Conservation (phyloP, 1,140 invertebrate genomes). For the Hyposmocoma kahamanoa region DNA sequence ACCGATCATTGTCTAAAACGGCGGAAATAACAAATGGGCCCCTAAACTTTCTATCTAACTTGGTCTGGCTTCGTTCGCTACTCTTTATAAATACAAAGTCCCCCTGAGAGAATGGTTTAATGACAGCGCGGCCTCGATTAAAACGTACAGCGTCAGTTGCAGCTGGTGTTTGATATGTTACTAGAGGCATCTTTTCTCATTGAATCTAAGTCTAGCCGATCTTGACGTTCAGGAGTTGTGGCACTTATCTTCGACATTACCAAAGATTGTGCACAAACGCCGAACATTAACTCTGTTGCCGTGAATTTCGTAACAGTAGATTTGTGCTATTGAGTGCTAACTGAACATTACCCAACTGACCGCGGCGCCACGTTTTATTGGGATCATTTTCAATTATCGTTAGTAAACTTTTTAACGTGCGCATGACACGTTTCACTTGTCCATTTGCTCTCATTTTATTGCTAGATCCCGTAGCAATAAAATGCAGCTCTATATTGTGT, state of each 20-base stretch:
- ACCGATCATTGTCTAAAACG: slow-evolving; percentile 27
- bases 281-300: slow-evolving; percentile 27
- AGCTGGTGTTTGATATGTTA: slow-evolving; percentile 22
- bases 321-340: slow-evolving; percentile 29
- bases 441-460: slow-evolving; percentile 35
- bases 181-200: slow-evolving; percentile 13
- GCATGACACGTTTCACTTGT: slow-evolving; percentile 28
- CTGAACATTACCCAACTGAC: slow-evolving; percentile 26
- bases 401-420: slow-evolving; percentile 21
- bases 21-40: slow-evolving; percentile 23
- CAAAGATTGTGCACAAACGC: slow-evolving; percentile 19
- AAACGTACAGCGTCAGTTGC: slow-evolving; percentile 13
- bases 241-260: slow-evolving; percentile 16
- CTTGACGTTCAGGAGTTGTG: background rate
- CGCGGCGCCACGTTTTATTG: slow-evolving; percentile 25
- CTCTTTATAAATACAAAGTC: slow-evolving; percentile 25
- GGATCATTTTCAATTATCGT: slow-evolving; percentile 22
- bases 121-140: slow-evolving; percentile 18
- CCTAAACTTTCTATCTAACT: slow-evolving; percentile 23
- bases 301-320: slow-evolving; percentile 25
- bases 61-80: slow-evolving; percentile 21
- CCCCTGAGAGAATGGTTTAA: slow-evolving; percentile 20
- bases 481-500: slow-evolving; percentile 29
- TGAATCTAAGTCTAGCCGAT: slow-evolving; percentile 16
- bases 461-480: slow-evolving; percentile 32